Conservation (phyloP, 2,888 invertebrate genomes). For the Halictus ligatus region DNA sequence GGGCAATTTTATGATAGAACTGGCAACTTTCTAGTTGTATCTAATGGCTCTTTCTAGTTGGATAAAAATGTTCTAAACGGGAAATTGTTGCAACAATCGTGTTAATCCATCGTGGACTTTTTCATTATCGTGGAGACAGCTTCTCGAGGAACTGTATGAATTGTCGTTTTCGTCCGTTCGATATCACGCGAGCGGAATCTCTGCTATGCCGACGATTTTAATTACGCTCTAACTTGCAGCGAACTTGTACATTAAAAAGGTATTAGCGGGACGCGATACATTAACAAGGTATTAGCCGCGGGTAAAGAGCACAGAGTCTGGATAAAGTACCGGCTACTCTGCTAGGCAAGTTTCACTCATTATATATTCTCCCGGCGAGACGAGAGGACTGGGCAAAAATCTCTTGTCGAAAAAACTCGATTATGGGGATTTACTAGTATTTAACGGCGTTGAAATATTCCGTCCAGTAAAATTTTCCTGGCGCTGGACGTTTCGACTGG, state of each 20-base stretch:
- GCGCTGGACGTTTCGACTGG: neutral
- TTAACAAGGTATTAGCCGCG: slow-evolving; percentile 53
- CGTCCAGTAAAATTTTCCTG: neutral
- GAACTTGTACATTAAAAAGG: slow-evolving; percentile 53
- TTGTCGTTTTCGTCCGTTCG: slow-evolving; percentile 9
- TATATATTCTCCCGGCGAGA: slow-evolving; percentile 18
- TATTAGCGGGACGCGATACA: slow-evolving; percentile 50
- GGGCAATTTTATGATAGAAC: too few relatives aligned
- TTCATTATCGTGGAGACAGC: neutral
- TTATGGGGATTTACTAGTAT: slow-evolving; percentile 22
- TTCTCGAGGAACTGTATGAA: neutral
- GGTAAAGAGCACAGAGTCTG: slow-evolving; percentile 33
- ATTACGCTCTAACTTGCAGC: slow-evolving; percentile 41
- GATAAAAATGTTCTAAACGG: neutral
- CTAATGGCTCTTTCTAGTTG: too few relatives aligned
- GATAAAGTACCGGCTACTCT: slow-evolving; percentile 41
- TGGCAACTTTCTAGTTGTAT: too few relatives aligned
- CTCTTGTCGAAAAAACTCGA: slow-evolving; percentile 38
- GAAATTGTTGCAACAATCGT: neutral
- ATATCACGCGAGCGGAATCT: neutral
- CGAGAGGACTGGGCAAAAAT: neutral
- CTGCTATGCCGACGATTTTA: slow-evolving; percentile 36
- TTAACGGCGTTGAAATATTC: slow-evolving; percentile 18
- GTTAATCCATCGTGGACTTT: neutral
- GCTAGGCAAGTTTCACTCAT: slow-evolving; percentile 39